Percentiles rank a stretch among this genome's conserved stretches.
Evolutionary conservation across 2,797 vertebrate genomes (phyloP).

Genomic region (Fistularia commersonii): DNA sequence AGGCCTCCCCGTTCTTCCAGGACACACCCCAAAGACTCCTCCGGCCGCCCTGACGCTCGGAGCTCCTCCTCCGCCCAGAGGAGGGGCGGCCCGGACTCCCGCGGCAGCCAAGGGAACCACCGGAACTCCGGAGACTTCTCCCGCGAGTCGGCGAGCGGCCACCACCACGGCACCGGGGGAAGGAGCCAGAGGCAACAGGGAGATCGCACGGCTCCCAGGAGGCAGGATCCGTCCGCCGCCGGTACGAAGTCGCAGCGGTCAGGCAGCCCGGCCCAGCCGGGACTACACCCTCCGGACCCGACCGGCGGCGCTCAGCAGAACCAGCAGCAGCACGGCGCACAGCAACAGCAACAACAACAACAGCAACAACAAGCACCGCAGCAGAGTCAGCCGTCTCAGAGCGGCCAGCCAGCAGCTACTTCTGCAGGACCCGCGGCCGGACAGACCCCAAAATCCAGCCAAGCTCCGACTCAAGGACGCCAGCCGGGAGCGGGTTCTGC

Average conservation of each 20-base stretch:
- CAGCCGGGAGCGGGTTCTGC: constrained; percentile 65
- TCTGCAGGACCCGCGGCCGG: constrained; percentile 58
- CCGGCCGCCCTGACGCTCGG: constrained; percentile 81
- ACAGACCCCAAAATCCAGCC: constrained; percentile 68
- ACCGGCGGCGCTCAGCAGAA: constrained; percentile 56
- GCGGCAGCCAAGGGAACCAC: constrained; percentile 75
- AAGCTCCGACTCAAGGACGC: constrained; percentile 61
- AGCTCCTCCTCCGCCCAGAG: constrained; percentile 78
- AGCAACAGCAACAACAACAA: constrained; percentile 40
- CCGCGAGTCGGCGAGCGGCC: constrained; percentile 78
- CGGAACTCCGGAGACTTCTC: constrained; percentile 84
- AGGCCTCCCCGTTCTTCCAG: constrained; percentile 83
- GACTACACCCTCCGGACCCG: constrained; percentile 68
- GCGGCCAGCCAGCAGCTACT: constrained; percentile 59
- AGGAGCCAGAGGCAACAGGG: constrained; percentile 80
- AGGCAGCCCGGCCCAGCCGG: constrained; percentile 59
- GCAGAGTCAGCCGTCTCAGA: constrained; percentile 57
- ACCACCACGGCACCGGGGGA: constrained; percentile 81
- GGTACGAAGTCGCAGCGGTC: constrained; percentile 66
- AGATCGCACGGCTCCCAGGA: constrained; percentile 63
- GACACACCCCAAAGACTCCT: constrained; percentile 84
- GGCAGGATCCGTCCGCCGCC: constrained; percentile 69
- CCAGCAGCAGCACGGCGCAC: constrained; percentile 46
- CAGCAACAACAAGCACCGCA: constrained; percentile 68
- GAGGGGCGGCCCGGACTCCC: constrained; percentile 79